Conservation (phyloP, 2,113 vertebrate species). For the Caranx ignobilis region DNA sequence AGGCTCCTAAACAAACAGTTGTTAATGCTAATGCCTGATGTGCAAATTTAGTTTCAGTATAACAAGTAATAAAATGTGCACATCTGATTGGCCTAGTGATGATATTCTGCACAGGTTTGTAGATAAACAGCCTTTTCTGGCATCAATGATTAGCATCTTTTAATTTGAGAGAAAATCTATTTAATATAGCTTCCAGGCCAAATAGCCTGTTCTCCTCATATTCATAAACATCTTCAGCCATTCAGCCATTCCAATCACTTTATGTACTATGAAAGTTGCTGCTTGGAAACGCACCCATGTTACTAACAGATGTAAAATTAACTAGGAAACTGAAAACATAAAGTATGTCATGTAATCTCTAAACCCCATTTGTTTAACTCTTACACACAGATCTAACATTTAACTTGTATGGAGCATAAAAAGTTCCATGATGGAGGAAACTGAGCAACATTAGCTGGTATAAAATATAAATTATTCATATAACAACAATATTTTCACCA, state of each 20-base stretch:
- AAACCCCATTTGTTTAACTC: background rate
- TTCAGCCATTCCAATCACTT: background rate
- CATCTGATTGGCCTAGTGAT: constrained; percentile 19
- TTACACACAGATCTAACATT: constrained; percentile 10
- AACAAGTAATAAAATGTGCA: constrained; percentile 24
- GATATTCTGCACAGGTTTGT: background rate
- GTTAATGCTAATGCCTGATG: too few relatives aligned
- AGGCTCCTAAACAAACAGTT: too few relatives aligned
- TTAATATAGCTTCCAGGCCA: background rate
- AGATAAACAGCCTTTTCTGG: constrained; percentile 16
- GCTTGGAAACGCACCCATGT: background rate
- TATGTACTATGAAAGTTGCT: background rate
- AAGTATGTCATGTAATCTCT: background rate
- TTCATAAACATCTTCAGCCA: background rate
- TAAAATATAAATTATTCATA: background rate
- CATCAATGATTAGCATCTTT: constrained; percentile 4
- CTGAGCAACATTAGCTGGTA: rapidly evolving
- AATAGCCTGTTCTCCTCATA: background rate
- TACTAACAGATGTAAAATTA: background rate
- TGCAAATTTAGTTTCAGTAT: constrained; percentile 19
- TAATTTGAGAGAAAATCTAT: constrained; percentile 2
- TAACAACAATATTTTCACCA: background rate
- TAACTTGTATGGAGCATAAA: background rate
- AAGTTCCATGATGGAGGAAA: background rate
- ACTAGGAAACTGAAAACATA: background rate